phyloP scores from a whole-genome alignment of 1,140 invertebrate genomes.

The Wasmannia auropunctata region DNA sequence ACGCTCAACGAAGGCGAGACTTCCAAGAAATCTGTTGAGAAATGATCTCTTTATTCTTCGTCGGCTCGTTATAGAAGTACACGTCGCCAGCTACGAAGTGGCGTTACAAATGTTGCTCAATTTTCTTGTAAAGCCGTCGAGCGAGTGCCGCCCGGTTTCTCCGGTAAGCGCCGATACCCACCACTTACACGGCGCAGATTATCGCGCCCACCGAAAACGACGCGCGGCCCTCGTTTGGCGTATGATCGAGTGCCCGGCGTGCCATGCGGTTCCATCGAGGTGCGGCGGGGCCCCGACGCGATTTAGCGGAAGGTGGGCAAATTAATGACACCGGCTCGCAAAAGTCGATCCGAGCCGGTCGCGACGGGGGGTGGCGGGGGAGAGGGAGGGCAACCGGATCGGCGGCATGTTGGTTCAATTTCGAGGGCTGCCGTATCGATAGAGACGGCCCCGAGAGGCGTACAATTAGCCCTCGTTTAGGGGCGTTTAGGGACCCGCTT shows the following conservation, averaged over 20 bases:
- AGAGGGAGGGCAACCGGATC: conserved; percentile 29
- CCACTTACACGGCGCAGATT: conserved; percentile 70
- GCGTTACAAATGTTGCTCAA: conserved; percentile 48
- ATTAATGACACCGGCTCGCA: conserved; percentile 79
- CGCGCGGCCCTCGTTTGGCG: conserved; percentile 61
- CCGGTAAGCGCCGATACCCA: conserved; percentile 60
- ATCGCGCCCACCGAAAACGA: conserved; percentile 64
- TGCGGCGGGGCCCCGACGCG: conserved; percentile 46
- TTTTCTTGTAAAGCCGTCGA: conserved; percentile 44
- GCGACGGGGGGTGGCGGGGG: conserved; percentile 25
- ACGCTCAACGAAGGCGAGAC: not conserved
- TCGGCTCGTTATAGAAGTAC: conserved; percentile 21
- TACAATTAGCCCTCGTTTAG: conserved; percentile 84
- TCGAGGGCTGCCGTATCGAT: conserved; percentile 57
- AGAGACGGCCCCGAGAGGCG: conserved; percentile 62
- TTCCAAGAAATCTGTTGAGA: conserved; percentile 29
- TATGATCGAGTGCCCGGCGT: conserved; percentile 50
- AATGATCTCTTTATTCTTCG: conserved; percentile 32
- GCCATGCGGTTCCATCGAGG: conserved; percentile 24
- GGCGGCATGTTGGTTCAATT: conserved; percentile 58
- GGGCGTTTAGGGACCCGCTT: conserved; percentile 82
- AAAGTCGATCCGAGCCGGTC: conserved; percentile 56
- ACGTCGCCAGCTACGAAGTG: conserved; percentile 6
- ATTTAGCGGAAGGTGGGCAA: conserved; percentile 75
- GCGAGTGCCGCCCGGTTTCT: conserved; percentile 57